Evolutionary conservation across 2,888 invertebrate genomes (phyloP).

Genomic region (Cryptocephalus moraei): DNA sequence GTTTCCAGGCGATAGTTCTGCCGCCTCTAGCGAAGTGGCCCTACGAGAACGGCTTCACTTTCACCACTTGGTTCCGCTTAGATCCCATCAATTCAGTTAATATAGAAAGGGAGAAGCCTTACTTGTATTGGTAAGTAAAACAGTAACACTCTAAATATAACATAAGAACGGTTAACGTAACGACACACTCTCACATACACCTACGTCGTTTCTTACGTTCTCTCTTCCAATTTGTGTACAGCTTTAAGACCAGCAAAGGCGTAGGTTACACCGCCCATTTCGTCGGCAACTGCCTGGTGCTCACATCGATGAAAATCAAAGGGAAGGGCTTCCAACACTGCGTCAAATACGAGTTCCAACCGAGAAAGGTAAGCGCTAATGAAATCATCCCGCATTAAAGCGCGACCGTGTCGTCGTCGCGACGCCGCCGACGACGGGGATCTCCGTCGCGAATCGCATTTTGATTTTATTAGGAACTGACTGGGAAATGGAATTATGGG

Average conservation of each 20-base stretch:
- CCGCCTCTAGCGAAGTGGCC: conserved; percentile 98
- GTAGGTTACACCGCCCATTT: conserved; percentile 99
- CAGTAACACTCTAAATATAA: no score
- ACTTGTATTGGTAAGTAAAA: conserved; percentile 80
- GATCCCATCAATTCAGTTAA: conserved; percentile 98
- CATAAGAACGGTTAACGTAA: no score
- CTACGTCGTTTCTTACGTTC: neutral
- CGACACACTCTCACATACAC: no score
- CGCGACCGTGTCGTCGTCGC: no score
- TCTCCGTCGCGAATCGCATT: no score
- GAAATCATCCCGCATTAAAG: no score
- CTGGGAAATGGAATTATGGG: no score
- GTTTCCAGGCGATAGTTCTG: conserved; percentile 82
- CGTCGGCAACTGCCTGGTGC: conserved; percentile 95
- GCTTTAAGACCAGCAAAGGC: conserved; percentile 98
- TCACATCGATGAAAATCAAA: conserved; percentile 97
- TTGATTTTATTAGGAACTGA: no score
- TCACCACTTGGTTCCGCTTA: conserved; percentile 97
- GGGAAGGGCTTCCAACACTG: conserved; percentile 99
- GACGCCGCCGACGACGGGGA: no score
- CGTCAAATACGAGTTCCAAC: conserved; percentile 98
- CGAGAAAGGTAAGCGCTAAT: conserved; percentile 63
- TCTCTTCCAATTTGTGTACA: conserved; percentile 37
- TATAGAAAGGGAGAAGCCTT: conserved; percentile 97
- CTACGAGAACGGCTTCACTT: conserved; percentile 98